A percentile compares a stretch with the other conserved stretches of the same genome.
These are phyloP conservation scores for Leucoraja erinaceus DNA, from an alignment of 2,113 vertebrate genomes.

Conservation along the genomic window DNA sequence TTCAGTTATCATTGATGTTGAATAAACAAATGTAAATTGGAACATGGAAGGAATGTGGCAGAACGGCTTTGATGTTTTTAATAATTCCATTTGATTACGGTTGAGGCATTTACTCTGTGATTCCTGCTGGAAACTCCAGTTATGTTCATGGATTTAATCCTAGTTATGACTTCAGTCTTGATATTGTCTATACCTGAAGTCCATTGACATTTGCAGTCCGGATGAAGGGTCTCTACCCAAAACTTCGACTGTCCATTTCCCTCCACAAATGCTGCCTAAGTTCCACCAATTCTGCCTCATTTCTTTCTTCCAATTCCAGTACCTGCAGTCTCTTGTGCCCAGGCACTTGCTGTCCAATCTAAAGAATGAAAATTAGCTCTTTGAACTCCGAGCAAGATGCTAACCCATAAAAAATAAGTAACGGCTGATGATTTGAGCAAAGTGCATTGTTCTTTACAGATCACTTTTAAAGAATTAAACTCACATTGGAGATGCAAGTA, in stretches of 20 bases:
- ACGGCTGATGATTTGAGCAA: background rate
- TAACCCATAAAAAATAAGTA: background rate
- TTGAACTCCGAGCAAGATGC: background rate
- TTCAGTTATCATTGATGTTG: background rate
- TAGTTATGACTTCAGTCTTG: background rate
- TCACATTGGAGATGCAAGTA: background rate
- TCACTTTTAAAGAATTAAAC: background rate
- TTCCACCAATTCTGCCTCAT: no score
- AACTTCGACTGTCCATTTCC: no score
- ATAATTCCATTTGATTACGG: background rate
- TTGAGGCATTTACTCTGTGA: background rate
- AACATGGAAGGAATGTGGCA: background rate
- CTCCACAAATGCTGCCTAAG: no score
- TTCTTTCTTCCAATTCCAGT: no score
- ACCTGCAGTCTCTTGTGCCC: no score
- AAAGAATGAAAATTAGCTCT: background rate
- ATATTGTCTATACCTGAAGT: background rate
- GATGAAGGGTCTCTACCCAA: no score
- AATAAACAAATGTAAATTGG: background rate
- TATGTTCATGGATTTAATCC: background rate
- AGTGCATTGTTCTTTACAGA: background rate
- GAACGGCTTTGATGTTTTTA: background rate
- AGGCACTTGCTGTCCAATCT: background rate
- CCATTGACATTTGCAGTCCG: background rate
- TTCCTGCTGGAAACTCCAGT: background rate